These are phyloP conservation scores for Natator depressus DNA, from an alignment of 2,113 vertebrate species.

Conservation along the genomic window DNA sequence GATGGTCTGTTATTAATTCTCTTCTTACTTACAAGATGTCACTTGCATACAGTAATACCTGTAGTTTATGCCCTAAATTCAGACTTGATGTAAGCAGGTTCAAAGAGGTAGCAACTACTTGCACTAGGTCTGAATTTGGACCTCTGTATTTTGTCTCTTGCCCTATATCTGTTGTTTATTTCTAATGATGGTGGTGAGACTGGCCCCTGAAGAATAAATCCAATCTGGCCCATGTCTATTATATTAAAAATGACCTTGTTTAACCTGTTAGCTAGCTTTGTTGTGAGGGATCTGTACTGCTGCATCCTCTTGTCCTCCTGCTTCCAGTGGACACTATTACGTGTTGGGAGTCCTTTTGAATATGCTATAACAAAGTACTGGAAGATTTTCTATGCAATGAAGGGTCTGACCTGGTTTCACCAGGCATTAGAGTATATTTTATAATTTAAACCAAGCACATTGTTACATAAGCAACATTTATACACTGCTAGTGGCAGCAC, in stretches of 20 bases:
- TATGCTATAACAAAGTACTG: neutral
- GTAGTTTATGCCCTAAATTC: neutral
- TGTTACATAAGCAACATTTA: neutral
- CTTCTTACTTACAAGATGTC: neutral
- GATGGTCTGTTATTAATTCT: neutral
- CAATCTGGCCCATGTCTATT: neutral
- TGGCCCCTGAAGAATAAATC: neutral
- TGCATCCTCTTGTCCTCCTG: neutral
- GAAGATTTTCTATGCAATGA: neutral
- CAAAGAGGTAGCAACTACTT: neutral
- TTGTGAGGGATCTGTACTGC: neutral
- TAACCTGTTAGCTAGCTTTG: neutral
- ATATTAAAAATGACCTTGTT: constrained; percentile 39
- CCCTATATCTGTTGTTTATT: neutral
- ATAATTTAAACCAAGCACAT: neutral
- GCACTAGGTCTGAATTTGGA: neutral
- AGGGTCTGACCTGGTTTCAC: neutral
- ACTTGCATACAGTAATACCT: neutral
- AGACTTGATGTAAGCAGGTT: neutral
- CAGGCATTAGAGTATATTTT: neutral
- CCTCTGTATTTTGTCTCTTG: neutral
- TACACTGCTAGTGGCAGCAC: neutral
- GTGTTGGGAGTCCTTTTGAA: rapidly evolving
- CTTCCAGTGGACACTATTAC: neutral
- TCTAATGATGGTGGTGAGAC: neutral